These are phyloP conservation scores for Notocelia uddmanniana DNA, from an alignment of 2,888 invertebrate species.

Conservation along the genomic window DNA sequence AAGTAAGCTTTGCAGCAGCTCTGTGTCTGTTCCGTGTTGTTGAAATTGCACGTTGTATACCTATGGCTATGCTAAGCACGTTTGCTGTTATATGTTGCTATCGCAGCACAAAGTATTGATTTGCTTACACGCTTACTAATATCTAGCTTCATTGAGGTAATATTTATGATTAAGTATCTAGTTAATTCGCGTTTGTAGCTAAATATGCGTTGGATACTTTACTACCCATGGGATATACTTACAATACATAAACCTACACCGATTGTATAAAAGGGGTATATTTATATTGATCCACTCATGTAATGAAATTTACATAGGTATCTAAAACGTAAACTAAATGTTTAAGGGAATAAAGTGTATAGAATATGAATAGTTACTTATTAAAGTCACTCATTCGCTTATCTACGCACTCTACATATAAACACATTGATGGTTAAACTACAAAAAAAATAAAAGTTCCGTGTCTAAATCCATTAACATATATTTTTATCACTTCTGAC, in stretches of 20 bases:
- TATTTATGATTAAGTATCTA: background rate
- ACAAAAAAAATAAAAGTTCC: conserved; percentile 61
- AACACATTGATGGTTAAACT: background rate
- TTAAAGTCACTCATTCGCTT: too few species aligned
- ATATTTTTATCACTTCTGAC: conserved; percentile 68
- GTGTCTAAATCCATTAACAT: conserved; percentile 67
- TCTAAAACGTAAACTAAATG: too few species aligned
- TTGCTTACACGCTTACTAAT: conserved; percentile 30
- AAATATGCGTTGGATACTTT: background rate
- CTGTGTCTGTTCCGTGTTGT: conserved; percentile 43
- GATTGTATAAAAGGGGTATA: too few species aligned
- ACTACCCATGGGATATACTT: background rate
- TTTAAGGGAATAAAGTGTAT: too few species aligned
- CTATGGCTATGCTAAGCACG: conserved; percentile 38
- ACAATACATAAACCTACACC: too few species aligned
- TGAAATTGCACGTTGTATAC: conserved; percentile 25
- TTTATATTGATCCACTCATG: background rate
- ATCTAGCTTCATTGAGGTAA: background rate
- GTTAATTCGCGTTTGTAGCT: background rate
- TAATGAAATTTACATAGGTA: background rate
- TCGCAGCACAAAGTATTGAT: conserved; percentile 10
- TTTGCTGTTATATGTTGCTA: conserved; percentile 5
- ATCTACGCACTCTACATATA: background rate
- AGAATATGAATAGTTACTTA: too few species aligned
- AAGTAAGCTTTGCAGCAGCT: conserved; percentile 72